Evolutionary conservation across 2,797 vertebrate genomes (phyloP).

Genomic region (Notamacropus eugenii): DNA sequence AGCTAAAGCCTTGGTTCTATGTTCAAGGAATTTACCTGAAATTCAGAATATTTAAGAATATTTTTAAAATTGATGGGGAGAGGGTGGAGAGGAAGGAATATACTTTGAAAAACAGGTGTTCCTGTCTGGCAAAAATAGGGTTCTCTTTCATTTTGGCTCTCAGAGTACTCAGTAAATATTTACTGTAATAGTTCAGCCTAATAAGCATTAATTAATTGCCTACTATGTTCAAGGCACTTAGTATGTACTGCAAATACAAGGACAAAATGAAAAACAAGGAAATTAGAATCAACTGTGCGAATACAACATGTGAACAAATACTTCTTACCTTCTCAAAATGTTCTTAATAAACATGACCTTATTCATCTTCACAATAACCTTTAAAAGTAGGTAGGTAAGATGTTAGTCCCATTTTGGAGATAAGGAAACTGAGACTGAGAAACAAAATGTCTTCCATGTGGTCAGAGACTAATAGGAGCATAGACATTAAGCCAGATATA

Average conservation of each 20-base stretch:
- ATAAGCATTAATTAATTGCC: not conserved
- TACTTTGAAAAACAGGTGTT: slow-evolving; percentile 19
- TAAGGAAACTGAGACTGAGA: not conserved
- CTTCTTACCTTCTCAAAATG: not conserved
- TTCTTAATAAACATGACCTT: not conserved
- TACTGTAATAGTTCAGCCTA: not conserved
- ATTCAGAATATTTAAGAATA: not conserved
- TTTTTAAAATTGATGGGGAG: not conserved
- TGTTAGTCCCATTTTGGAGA: not conserved
- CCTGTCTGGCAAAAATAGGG: not conserved
- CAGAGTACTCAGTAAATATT: not conserved
- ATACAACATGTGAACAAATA: not conserved
- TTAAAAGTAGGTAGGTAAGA: not conserved
- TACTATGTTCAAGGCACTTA: not conserved
- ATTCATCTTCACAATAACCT: not conserved
- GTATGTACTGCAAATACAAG: not conserved
- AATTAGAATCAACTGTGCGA: not conserved
- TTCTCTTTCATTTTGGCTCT: slow-evolving; percentile 36
- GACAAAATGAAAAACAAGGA: not conserved
- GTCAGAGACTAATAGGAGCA: not conserved
- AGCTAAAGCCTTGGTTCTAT: not conserved
- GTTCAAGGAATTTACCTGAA: slow-evolving; percentile 6
- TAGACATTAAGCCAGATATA: not conserved
- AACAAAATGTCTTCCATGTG: not conserved
- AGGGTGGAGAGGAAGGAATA: not conserved